phyloP scores from a whole-genome alignment of 1,140 invertebrate species.

The Aleiodes sp. region DNA sequence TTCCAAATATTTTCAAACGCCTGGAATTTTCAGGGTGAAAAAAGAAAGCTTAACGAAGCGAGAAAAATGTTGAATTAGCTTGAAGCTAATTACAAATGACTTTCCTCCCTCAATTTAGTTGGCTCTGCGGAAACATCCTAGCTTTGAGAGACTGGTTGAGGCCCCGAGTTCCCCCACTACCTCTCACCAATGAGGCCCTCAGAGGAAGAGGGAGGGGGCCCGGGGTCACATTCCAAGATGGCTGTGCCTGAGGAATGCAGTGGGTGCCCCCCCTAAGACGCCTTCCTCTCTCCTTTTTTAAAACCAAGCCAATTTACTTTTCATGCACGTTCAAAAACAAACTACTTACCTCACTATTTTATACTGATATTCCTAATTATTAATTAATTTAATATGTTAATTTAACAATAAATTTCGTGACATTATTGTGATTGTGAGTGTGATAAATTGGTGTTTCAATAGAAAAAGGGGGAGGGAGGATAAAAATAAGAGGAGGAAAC shows the following conservation, averaged over 20 bases:
- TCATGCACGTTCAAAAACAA: conserved; percentile 52
- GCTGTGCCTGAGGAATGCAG: conserved; percentile 67
- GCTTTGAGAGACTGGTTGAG: conserved; percentile 1
- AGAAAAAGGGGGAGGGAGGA: too few relatives aligned
- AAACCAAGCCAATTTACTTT: conserved; percentile 57
- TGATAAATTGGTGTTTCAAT: too few relatives aligned
- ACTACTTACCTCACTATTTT: conserved; percentile 27
- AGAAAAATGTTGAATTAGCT: background rate
- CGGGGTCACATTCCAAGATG: conserved; percentile 69
- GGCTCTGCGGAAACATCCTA: background rate
- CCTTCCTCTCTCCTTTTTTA: conserved; percentile 55
- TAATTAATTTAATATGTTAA: too few relatives aligned
- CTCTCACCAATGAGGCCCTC: conserved; percentile 51
- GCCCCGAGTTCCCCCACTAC: conserved; percentile 15
- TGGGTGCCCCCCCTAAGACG: conserved; percentile 63
- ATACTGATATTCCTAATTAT: too few relatives aligned
- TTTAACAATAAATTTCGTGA: too few relatives aligned
- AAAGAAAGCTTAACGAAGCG: too few relatives aligned
- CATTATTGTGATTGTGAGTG: too few relatives aligned
- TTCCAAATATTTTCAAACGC: too few relatives aligned
- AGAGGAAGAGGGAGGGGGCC: conserved; percentile 47
- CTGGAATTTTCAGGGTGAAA: too few relatives aligned
- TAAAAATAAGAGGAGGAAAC: too few relatives aligned
- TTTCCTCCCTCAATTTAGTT: conserved; percentile 12
- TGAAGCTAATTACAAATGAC: conserved; percentile 13